phyloP scores from a whole-genome alignment of 2,888 invertebrate species.

The Synanthedon myopaeformis region DNA sequence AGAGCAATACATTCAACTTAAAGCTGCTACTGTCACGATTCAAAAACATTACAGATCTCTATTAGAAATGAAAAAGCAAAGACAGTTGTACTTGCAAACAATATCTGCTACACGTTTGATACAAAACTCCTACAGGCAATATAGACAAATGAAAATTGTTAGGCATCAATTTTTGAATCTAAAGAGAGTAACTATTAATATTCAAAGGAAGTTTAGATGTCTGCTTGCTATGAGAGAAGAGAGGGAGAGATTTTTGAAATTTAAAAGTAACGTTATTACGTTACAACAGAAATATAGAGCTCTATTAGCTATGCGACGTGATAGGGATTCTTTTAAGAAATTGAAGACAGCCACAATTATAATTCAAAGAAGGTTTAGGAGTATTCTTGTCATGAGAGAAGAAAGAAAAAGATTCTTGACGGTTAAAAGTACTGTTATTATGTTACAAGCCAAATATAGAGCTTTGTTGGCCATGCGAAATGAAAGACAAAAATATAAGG shows the following conservation, averaged over 20 bases:
- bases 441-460: slow-evolving; percentile 50
- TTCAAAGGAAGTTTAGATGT: slow-evolving; percentile 54
- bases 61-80: slow-evolving; percentile 25
- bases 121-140: slow-evolving; percentile 56
- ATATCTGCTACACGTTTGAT: slow-evolving; percentile 41
- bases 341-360: slow-evolving; percentile 17
- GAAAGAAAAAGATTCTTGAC: slow-evolving; percentile 26
- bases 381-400: slow-evolving; percentile 34
- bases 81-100: slow-evolving; percentile 27
- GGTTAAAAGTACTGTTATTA: slow-evolving; percentile 28
- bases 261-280: slow-evolving; percentile 23
- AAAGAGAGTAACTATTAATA: slow-evolving; percentile 31
- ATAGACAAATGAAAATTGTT: slow-evolving; percentile 19
- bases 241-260: slow-evolving; percentile 30
- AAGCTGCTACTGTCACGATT: slow-evolving; percentile 31
- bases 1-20: slow-evolving; percentile 25
- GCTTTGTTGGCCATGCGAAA: slow-evolving; percentile 29
- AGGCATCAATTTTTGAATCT: slow-evolving; percentile 39
- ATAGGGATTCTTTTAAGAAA: slow-evolving; percentile 28
- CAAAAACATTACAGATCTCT: slow-evolving; percentile 51
- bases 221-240: slow-evolving; percentile 35
- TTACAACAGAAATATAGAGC: slow-evolving; percentile 53
- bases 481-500: slow-evolving; percentile 28
- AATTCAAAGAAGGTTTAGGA: slow-evolving; percentile 46
- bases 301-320: slow-evolving; percentile 28